Evolutionary conservation across 2,797 vertebrate genomes (phyloP), one percentile per base, ranked within the genome.

Genomic region (Oreochromis grahami): DNA sequence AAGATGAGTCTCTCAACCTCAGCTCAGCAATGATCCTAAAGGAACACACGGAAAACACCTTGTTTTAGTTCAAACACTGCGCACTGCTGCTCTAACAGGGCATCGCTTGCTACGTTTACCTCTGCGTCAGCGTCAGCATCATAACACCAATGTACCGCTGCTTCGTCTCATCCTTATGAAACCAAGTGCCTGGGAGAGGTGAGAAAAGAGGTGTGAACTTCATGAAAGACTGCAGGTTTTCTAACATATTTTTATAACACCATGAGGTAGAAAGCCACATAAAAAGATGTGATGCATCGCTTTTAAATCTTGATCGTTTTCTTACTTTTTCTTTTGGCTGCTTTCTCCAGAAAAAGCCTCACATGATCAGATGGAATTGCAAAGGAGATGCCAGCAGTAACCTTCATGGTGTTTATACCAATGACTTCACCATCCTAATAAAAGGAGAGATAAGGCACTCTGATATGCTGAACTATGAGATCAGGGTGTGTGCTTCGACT

Each of bases 381-480:
- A 77, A 99, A 99, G 17, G 98, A 99, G 92, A 99, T 99, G 55
- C 98, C 98, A 0, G 98, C 95, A 0, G 98, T 99, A 91, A 99
- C 98, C 93, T 99, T 99, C 97, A 99, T 99, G 24, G 98, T 99
- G 93, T 99, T 99, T 91, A 99, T 98, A 1, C 98, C 98, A 0
- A 99, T 99, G 87, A 99, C 98, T 80, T 99, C 98, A 0, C 98
- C 98, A 6, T 99, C 98, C 98, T 99, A 65, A 86, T 14, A 1
- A 77, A 34, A 80, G 15, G 5, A 65, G 3, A 74, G 3, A 74
- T 13, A 53, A 82, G 7, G 34, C 6, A 48, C 4, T 65, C 4
- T 65, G 29, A 79, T 1, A 29, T 36, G 11, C 5, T 1, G 2
- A 12, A 4, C 14, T 13, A 26, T 76, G 24, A 81, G 34, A n/a